Evolutionary conservation across 1,140 invertebrate species (phyloP), one percentile per base, ranked within the genome.

Genomic region (Drosophila rhopaloa): DNA sequence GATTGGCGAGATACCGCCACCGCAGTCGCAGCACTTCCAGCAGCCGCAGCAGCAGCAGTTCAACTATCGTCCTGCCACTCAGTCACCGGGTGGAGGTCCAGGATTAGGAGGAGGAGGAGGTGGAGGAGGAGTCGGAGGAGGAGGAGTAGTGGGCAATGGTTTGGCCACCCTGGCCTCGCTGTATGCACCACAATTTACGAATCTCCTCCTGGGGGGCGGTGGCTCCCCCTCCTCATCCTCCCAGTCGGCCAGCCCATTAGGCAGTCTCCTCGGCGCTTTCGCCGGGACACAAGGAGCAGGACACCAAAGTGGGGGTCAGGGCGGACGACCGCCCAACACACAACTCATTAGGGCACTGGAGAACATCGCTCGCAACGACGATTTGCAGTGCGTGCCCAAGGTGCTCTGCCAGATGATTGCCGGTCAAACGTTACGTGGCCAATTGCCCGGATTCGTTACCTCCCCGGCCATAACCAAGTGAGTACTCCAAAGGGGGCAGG

Each of bases 391-490:
- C 86, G 95, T 97, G 48, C 95, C 96, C 4, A 94, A 96, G 90
- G 93, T 97, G 68, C 93, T 97, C 46, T 97, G 96, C 81, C 96
- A 97, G 92, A 94, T 96, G 35, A 95, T 96, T 41, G 95, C 94
- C 44, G 93, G 94, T 80, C 93, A 94, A 14, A 94, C 94, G 11
- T 92, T 93, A 58, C 91, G 92, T 74, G 91, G 90, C 60, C 93
- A 93, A 16, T 91, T 95, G 58, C 94, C 94, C 24, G 93, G 93
- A 60, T 93, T 95, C 72, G 80, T 95, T 55, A 94, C 94, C 70
- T 93, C 94, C 75, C 95, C 95, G 71, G 94, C 95, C 40, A 92
- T 97, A 77, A 90, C 95, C 51, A 94, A 94, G 96, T 96, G 92
- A 94, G 94, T 94, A 50, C 40, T 19, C 29, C 9, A 40, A 11